Conservation (phyloP, 2,888 invertebrate species). For the Standfussiana lucernea region DNA sequence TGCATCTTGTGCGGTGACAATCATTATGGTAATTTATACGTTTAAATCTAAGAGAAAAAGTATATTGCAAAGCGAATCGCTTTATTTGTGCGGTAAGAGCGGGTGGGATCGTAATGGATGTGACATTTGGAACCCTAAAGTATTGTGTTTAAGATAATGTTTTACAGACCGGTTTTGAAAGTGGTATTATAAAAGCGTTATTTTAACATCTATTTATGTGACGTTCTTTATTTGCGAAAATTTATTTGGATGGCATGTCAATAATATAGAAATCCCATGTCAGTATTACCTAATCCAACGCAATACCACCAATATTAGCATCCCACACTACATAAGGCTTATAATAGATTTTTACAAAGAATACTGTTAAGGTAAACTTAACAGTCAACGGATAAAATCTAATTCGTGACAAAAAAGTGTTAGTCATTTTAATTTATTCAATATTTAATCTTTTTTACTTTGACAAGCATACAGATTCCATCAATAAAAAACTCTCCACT, state of each 20-base stretch:
- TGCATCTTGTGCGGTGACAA: slow-evolving; percentile 43
- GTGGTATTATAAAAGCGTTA: slow-evolving; percentile 14
- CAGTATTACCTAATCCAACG: background rate
- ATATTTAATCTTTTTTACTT: background rate
- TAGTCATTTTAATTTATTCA: no score
- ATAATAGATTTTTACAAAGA: background rate
- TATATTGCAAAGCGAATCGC: slow-evolving; percentile 29
- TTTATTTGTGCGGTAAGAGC: slow-evolving; percentile 39
- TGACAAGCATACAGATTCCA: background rate
- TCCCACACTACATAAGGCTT: background rate
- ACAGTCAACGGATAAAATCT: background rate
- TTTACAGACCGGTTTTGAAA: slow-evolving; percentile 34
- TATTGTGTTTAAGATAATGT: slow-evolving; percentile 38
- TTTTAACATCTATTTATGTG: slow-evolving; percentile 41
- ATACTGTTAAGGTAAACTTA: background rate
- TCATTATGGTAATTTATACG: slow-evolving; percentile 44
- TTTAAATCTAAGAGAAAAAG: slow-evolving; percentile 29
- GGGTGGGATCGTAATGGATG: slow-evolving; percentile 18
- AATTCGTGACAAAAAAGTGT: background rate
- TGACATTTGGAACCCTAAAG: slow-evolving; percentile 28
- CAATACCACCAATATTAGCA: background rate
- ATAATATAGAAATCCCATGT: background rate
- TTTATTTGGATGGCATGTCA: background rate
- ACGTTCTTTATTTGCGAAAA: slow-evolving; percentile 15
- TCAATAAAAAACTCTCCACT: background rate